phyloP scores from a whole-genome alignment of 2,113 vertebrate species.

The Microcebus lehilahytsara region DNA sequence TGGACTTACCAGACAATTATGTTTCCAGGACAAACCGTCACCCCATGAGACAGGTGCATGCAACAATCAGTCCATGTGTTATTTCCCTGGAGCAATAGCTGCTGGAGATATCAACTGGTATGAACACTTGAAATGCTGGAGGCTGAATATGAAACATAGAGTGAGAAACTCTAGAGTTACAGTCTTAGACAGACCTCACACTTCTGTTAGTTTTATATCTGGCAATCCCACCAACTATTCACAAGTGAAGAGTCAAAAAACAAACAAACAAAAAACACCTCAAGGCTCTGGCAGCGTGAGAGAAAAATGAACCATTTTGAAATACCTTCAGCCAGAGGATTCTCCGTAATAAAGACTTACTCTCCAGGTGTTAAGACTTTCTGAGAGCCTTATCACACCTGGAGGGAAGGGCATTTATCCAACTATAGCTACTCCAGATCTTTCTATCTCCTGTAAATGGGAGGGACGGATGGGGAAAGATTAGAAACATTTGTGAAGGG shows the following conservation, averaged over 20 bases:
- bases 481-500: not conserved
- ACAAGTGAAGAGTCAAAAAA: not conserved
- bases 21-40: not conserved
- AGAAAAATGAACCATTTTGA: not conserved
- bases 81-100: not conserved
- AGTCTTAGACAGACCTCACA: too few species aligned
- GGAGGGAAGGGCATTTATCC: not conserved
- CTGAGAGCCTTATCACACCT: not conserved
- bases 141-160: too few species aligned
- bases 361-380: not conserved
- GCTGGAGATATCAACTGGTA: not conserved
- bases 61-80: not conserved
- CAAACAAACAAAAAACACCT: too few species aligned
- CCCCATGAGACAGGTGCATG: fast-evolving
- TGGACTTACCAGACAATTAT: not conserved
- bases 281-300: not conserved
- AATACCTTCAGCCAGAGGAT: fast-evolving
- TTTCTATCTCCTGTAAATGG: not conserved
- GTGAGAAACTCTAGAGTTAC: not conserved
- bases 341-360: not conserved
- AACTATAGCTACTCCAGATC: not conserved
- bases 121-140: not conserved
- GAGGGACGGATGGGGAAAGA: not conserved
- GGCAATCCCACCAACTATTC: not conserved
- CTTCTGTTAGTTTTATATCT: fast-evolving